Evolutionary conservation across 1,140 invertebrate species (phyloP).

Genomic region (Apis mellifera): Amel_HAv3.1 CM009936.2:8701501-8702000

Average conservation of each 20-base stretch:
- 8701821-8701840: conserved; percentile 62
- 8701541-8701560: no score
- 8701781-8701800: conserved; percentile 42
- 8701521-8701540: no score
- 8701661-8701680: conserved; percentile 66
- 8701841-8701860: conserved; percentile 71
- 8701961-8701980: conserved; percentile 20
- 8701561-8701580: no score
- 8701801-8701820: conserved; percentile 26
- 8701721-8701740: conserved; percentile 75
- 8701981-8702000: not conserved
- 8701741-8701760: conserved; percentile 42
- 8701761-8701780: conserved; percentile 49
- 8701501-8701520: no score
- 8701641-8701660: conserved; percentile 63
- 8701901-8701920: conserved; percentile 76
- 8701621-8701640: not conserved
- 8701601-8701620: not conserved
- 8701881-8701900: conserved; percentile 78
- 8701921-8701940: conserved; percentile 77
- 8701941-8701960: conserved; percentile 52
- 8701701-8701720: conserved; percentile 62
- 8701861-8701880: conserved; percentile 77
- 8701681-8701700: conserved; percentile 73
- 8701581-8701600: not conserved